Conservation (phyloP, 2,113 vertebrate genomes). For the Saguinus imperator region DNA sequence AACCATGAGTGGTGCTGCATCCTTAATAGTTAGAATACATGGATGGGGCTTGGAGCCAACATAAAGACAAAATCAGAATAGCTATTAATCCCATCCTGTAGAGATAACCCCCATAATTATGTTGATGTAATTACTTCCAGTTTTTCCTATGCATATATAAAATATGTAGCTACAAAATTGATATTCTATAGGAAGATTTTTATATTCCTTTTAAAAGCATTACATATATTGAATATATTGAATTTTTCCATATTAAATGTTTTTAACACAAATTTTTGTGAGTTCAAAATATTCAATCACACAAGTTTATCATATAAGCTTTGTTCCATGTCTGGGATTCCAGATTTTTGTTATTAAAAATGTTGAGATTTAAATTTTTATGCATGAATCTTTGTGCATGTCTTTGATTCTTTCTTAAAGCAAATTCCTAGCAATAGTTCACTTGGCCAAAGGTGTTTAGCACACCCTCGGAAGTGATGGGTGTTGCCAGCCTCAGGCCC, state of each 20-base stretch:
- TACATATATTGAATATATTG: neutral
- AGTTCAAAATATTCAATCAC: neutral
- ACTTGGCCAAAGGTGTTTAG: neutral
- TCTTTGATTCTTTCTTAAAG: slow-evolving; percentile 28
- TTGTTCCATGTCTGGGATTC: neutral
- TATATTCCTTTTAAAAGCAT: slow-evolving; percentile 5
- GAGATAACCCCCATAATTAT: neutral
- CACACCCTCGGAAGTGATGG: neutral
- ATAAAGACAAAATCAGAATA: neutral
- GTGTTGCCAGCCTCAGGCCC: neutral
- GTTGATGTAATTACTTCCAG: neutral
- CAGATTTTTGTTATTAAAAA: neutral
- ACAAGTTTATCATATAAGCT: slow-evolving; percentile 14
- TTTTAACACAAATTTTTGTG: slow-evolving; percentile 26
- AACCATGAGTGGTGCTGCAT: neutral
- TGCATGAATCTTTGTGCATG: neutral
- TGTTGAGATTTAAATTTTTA: neutral
- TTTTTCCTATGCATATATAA: neutral
- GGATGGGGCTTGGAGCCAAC: neutral
- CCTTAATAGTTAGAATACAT: neutral
- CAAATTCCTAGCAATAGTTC: neutral
- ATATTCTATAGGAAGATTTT: slow-evolving; percentile 9
- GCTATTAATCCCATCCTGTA: neutral
- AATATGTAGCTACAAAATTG: neutral
- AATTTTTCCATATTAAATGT: neutral